Evolutionary conservation across 2,888 invertebrate genomes (phyloP).

Genomic region (Drosophila merina): DNA sequence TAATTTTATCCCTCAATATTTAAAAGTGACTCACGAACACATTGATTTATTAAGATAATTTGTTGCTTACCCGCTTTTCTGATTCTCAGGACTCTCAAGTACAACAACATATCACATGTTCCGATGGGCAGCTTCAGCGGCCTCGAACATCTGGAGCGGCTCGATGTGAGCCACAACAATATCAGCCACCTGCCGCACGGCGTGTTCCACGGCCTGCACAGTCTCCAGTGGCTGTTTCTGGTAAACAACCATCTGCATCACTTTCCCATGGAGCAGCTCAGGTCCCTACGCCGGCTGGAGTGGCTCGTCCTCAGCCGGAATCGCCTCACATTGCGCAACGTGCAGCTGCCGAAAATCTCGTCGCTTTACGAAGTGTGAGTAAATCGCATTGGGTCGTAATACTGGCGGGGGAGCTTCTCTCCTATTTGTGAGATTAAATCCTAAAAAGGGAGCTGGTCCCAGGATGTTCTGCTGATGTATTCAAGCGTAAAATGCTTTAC

Average conservation of each 20-base stretch:
- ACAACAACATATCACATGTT: conserved; percentile 82
- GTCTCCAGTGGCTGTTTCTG: conserved; percentile 84
- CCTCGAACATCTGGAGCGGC: conserved; percentile 71
- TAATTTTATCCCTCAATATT: no score
- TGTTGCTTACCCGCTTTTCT: no score
- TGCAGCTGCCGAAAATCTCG: conserved; percentile 84
- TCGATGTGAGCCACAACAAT: conserved; percentile 81
- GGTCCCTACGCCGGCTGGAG: conserved; percentile 81
- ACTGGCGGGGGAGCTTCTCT: conserved; percentile 24
- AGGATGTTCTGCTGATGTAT: conserved; percentile 58
- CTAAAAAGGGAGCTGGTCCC: conserved; percentile 17
- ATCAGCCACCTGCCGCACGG: conserved; percentile 80
- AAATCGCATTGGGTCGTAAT: conserved; percentile 22
- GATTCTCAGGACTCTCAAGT: conserved; percentile 75
- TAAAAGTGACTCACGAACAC: no score
- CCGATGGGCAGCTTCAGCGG: conserved; percentile 78
- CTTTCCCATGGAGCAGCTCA: conserved; percentile 84
- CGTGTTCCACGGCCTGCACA: conserved; percentile 83
- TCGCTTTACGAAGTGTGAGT: conserved; percentile 85
- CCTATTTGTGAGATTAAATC: conserved; percentile 71
- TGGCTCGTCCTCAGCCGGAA: conserved; percentile 85
- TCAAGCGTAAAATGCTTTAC: conserved; percentile 73
- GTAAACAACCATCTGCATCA: conserved; percentile 84
- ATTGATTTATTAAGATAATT: no score
- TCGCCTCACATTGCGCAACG: conserved; percentile 83